Evolutionary conservation across 2,797 vertebrate genomes (phyloP).

Genomic region (Aphelocoma californica): DNA sequence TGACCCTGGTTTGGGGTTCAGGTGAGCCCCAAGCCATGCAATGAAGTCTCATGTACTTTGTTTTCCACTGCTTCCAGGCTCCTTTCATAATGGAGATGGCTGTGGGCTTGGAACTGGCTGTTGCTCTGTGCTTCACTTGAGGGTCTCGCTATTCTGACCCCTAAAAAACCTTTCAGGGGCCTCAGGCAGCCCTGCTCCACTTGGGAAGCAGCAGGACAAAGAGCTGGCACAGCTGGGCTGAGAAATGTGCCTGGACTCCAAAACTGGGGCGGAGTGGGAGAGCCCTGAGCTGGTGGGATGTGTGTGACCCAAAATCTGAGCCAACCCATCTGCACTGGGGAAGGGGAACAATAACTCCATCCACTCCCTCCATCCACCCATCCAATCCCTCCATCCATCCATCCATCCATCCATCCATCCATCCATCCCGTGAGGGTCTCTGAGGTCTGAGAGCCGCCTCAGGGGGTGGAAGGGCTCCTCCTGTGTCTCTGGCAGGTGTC

Average conservation of each 20-base stretch:
- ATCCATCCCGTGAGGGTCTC: neutral
- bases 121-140: neutral
- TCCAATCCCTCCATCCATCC: no score
- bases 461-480: neutral
- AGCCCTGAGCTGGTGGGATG: neutral
- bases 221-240: neutral
- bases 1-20: neutral
- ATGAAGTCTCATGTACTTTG: neutral
- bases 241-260: neutral
- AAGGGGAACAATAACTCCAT: neutral
- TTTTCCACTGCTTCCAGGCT: neutral
- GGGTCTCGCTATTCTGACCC: neutral
- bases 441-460: neutral
- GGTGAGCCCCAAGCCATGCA: neutral
- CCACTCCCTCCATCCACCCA: no score
- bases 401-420: neutral
- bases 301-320: neutral
- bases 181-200: neutral
- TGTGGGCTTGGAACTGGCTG: neutral
- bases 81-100: neutral
- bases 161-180: neutral
- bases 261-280: neutral
- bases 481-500: neutral
- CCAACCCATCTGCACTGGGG: neutral
- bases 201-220: neutral